phyloP scores from a whole-genome alignment of 1,140 invertebrate species.

The Microplitis mediator region DNA sequence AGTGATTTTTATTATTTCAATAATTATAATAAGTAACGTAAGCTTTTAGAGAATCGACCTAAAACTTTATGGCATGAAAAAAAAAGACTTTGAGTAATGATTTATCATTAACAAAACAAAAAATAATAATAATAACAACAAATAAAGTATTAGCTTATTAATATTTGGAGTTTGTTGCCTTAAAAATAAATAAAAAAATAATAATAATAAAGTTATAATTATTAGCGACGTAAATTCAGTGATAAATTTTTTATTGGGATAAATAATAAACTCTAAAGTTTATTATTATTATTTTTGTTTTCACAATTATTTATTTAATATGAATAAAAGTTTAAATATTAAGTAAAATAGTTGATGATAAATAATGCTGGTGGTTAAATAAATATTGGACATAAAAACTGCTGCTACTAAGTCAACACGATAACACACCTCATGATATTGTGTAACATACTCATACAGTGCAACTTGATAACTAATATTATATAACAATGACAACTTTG shows the following conservation, averaged over 20 bases:
- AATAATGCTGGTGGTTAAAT: too few species aligned
- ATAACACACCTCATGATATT: too few species aligned
- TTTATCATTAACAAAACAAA: background rate
- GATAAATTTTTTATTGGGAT: background rate
- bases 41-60: too few species aligned
- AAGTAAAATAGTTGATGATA: too few species aligned
- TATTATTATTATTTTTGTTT: background rate
- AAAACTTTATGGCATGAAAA: background rate
- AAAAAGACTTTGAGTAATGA: background rate
- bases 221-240: background rate
- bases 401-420: too few species aligned
- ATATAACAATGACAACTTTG: too few species aligned
- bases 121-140: background rate
- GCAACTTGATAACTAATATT: too few species aligned
- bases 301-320: too few species aligned
- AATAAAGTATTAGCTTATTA: slow-evolving; percentile 10
- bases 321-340: too few species aligned
- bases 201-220: background rate
- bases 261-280: background rate
- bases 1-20: background rate
- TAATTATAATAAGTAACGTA: too few species aligned
- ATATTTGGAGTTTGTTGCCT: slow-evolving; percentile 14
- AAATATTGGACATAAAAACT: too few species aligned
- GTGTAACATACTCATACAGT: too few species aligned
- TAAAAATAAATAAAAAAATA: background rate